A percentile compares a stretch with the other conserved stretches of the same genome.
Conservation (phyloP, 2,113 vertebrate genomes). For the Myrmecobius fasciatus region DNA sequence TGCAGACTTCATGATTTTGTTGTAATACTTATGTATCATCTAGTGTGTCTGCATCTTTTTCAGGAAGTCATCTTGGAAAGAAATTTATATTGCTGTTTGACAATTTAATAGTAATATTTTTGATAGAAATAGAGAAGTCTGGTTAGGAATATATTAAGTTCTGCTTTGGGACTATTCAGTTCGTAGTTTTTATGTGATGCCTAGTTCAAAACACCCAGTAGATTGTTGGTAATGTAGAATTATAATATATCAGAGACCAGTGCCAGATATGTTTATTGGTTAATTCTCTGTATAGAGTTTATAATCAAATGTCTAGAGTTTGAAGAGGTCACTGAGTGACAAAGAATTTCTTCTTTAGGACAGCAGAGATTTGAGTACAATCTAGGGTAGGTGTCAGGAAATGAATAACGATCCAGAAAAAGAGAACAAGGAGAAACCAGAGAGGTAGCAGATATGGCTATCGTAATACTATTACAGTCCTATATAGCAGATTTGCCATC, state of each 20-base stretch:
- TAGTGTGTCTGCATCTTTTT: background rate
- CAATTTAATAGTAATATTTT: background rate
- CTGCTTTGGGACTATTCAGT: background rate
- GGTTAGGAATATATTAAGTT: background rate
- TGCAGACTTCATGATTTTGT: background rate
- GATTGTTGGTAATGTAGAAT: background rate
- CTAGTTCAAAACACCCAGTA: background rate
- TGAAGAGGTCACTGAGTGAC: background rate
- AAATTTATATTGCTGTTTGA: background rate
- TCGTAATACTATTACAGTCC: background rate
- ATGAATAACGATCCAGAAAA: background rate
- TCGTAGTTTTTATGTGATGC: background rate
- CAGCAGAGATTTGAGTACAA: background rate
- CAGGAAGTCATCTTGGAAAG: background rate
- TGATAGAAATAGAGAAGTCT: background rate
- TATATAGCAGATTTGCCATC: background rate
- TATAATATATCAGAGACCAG: background rate
- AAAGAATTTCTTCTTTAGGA: too few relatives aligned
- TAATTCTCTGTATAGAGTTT: background rate
- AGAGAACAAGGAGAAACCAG: background rate
- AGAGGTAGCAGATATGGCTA: background rate
- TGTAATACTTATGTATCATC: background rate
- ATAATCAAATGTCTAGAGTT: background rate
- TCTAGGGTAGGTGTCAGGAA: background rate
- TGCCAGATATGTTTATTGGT: background rate